Conservation (phyloP, 2,888 invertebrate species). For the Chrysina gloriosa region DNA sequence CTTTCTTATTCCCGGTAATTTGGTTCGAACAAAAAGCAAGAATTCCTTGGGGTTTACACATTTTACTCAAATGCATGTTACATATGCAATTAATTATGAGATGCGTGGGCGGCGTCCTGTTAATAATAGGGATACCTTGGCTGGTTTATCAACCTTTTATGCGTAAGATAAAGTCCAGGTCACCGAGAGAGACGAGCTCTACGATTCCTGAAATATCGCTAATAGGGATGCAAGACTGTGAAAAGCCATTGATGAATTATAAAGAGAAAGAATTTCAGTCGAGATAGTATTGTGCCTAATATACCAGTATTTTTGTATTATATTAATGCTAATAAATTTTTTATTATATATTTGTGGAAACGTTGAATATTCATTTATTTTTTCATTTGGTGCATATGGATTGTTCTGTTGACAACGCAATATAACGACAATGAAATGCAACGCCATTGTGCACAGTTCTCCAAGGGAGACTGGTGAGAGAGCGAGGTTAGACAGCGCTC, state of each 20-base stretch:
- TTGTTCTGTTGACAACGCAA: too few relatives aligned
- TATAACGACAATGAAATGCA: too few relatives aligned
- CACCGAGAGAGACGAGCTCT: neutral
- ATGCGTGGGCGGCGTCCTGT: conserved; percentile 18
- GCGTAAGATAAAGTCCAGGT: neutral
- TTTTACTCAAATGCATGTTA: conserved; percentile 24
- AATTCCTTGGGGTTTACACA: conserved; percentile 22
- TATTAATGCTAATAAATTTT: too few relatives aligned
- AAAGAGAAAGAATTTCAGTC: neutral
- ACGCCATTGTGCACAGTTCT: too few relatives aligned
- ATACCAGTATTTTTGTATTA: conserved; percentile 5
- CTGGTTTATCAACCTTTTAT: conserved; percentile 8
- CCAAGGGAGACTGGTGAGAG: too few relatives aligned
- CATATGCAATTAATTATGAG: conserved; percentile 21
- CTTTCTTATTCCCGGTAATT: conserved; percentile 33
- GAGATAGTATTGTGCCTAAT: conserved; percentile 1
- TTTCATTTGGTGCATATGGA: too few relatives aligned
- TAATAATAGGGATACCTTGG: conserved; percentile 23
- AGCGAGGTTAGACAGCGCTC: too few relatives aligned
- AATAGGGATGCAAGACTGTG: neutral
- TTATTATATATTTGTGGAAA: too few relatives aligned
- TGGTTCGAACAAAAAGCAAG: conserved; percentile 37
- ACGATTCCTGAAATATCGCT: neutral
- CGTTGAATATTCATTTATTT: too few relatives aligned
- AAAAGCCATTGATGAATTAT: conserved; percentile 3